Evolutionary conservation across 2,797 vertebrate species (phyloP), one percentile per base, ranked within the genome.

Genomic region (Graptemys geographica): DNA sequence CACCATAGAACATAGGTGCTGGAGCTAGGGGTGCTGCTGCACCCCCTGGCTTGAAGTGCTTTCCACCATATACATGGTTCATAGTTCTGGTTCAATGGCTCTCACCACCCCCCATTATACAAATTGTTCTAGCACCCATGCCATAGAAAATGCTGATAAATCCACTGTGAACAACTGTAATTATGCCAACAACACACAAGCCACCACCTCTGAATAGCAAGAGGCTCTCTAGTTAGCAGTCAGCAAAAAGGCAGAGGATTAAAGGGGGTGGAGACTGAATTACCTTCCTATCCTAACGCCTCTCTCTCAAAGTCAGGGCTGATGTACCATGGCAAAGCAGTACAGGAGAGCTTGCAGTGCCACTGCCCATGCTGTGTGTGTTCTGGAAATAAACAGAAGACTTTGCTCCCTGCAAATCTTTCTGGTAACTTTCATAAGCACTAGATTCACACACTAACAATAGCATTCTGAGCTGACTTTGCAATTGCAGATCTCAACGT

Each of bases 151-250:
- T 23, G 53, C 21, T 55, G 21, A 55, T 55, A 55, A 55, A 55
- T 9, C 53, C 53, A 55, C 21, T 55, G 53, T 53, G 53, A 53
- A 21, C 53, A 53, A 55, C 4, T 25, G 21, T 55, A 25, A 55
- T 55, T 25, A 23, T 96, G 95, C 92, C 96, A 97, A 69, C 86
- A 97, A 52, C 88, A 91, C 72, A 87, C 81, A 92, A 97, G 95
- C 86, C 86, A 89, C 84, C 89, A 92, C 88, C 81, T 79, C 88
- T 88, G 84, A 95, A 86, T 81, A 87, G 80, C 65, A 93, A 92
- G 18, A 81, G 87, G 76, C 94, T 72, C 90, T 95, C 95, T 91
- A 94, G 56, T 94, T 96, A 92, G 84, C 87, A 95, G 51, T 57
- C 15, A 55, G 62, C 62, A 92, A 9, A 65, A 91, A 92, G 80